Base-by-base conservation (phyloP, 2,888 invertebrate species). In the Drosophila anceps region DNA sequence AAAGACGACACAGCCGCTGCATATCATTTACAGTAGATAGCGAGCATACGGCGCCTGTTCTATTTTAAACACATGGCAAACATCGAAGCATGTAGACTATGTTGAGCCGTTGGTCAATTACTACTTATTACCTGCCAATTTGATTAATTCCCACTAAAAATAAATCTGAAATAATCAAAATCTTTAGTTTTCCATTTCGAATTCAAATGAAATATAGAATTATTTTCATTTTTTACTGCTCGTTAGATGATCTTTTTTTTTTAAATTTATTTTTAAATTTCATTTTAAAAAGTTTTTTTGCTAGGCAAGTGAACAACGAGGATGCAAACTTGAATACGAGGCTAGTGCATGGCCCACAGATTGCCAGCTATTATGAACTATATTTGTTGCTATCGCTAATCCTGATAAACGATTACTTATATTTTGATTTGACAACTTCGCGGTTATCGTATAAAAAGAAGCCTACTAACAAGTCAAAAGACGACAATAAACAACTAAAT, bases 1-100 rank as follows among this genome's bases (percentile, higher is more conserved):
- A 10, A 50, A 59, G 55, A 60, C 41, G 24, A 35, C 24, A 44
- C n/a, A 69, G 33, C 37, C 24, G 44, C 54, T 13, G 58, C 31
- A 60, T 55, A 57, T 39, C 24, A 35, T 46, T 66, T 53, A 35
- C 50, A 60, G 31, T 54, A 54, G 24, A 68, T 5, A 48, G 18
- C 50, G 51, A 57, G 15, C 27, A 24, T 24, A 24, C 24, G 24
- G 24, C 24, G 4, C 18, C 39, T 18, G 39, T 18, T n/a, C 10
- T n/a, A n/a, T 2, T 29, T 10, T 12, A 20, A 13, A 13, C 44
- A 44, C 13, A 24, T 44, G 44, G 1, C 44, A 43, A 20, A 43
- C 20, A 43, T 43, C 2, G 43, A 4, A 41, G 41, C 41, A 1
- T 10, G 18, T 7, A 1, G 15, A 24, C 44, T 15, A 15, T 4